Evolutionary conservation across 2,797 vertebrate genomes (phyloP), one percentile per base, ranked within the genome.

Genomic region (Microchirus variegatus): DNA sequence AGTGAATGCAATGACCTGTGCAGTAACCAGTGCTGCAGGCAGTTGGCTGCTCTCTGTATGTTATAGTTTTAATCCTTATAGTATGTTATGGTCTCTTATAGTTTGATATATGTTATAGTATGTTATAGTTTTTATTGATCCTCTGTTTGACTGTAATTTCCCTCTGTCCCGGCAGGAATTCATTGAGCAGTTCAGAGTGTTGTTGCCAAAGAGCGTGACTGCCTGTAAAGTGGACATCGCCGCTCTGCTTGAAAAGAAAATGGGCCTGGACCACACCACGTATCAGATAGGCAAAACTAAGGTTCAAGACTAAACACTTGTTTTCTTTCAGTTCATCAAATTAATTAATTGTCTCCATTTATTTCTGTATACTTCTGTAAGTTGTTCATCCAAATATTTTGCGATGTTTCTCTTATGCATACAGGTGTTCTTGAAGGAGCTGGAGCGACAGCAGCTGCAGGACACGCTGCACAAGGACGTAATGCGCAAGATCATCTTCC

Each of bases 201-300:
- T 99, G 73, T 87, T 99, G 60, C 96, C 95, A 47, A 96, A 93
- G 88, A 91, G 92, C 1, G 74, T 91, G 17, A 81, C 79, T 7
- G 87, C 93, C 12, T 91, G 92, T 35, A 94, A 95, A 75, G 93
- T 95, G 52, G 93, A 92, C 41, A 96, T 99, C 63, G 84, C 91
- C 2, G 74, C 82, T 18, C 88, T 99, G 63, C 83, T 99, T 47
- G 88, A 89, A 63, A 95, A 92, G 77, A 92, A 93, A 81, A 90
- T 98, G 86, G 83, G 89, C 13, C 73, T 97, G 18, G 90, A 97
- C 80, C 90, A 91, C 58, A 94, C 92, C 72, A 96, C 93, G 18
- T 99, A 95, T 90, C 97, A 99, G 89, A 98, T 98, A 5, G 98
- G 98, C 49, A 96, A 93, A 89, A 97, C 97, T 42, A 99, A 99